A percentile compares a stretch with the other conserved stretches of the same genome.
These are phyloP conservation scores for Trematomus bernacchii DNA, from an alignment of 2,797 vertebrate species.

Conservation along the genomic window DNA sequence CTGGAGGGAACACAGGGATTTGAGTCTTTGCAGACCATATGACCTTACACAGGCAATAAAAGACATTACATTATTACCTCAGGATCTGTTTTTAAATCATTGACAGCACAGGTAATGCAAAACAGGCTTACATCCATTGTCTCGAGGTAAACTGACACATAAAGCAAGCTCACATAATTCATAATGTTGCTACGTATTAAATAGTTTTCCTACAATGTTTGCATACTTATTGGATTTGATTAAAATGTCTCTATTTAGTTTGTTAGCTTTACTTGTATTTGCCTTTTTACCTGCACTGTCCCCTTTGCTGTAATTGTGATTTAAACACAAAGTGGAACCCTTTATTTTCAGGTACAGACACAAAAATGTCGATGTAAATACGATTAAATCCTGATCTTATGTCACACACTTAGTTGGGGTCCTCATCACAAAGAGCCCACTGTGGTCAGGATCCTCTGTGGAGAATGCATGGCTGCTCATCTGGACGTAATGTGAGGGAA, in stretches of 20 bases:
- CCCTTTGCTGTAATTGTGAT: too few relatives aligned
- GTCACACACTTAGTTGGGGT: conserved; percentile 14
- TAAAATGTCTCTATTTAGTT: too few relatives aligned
- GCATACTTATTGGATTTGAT: too few relatives aligned
- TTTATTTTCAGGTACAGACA: not conserved
- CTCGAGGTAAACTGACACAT: not conserved
- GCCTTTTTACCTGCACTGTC: too few relatives aligned
- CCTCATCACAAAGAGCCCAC: conserved; percentile 57
- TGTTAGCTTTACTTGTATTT: too few relatives aligned
- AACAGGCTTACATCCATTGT: conserved; percentile 11
- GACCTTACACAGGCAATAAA: too few relatives aligned
- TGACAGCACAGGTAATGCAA: not conserved
- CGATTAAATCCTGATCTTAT: conserved; percentile 6
- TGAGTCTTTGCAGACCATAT: too few relatives aligned
- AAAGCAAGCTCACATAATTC: not conserved
- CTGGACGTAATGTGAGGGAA: conserved; percentile 56
- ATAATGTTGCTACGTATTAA: too few relatives aligned
- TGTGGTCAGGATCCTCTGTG: conserved; percentile 36
- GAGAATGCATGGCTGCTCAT: conserved; percentile 61
- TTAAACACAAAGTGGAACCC: too few relatives aligned
- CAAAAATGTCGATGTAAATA: not conserved
- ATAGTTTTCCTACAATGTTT: too few relatives aligned
- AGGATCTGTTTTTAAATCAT: not conserved
- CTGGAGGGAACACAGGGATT: too few relatives aligned
- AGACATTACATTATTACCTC: not conserved